These are phyloP conservation scores for Acleris laterana DNA, from an alignment of 2,888 invertebrate genomes.

Conservation along the genomic window DNA sequence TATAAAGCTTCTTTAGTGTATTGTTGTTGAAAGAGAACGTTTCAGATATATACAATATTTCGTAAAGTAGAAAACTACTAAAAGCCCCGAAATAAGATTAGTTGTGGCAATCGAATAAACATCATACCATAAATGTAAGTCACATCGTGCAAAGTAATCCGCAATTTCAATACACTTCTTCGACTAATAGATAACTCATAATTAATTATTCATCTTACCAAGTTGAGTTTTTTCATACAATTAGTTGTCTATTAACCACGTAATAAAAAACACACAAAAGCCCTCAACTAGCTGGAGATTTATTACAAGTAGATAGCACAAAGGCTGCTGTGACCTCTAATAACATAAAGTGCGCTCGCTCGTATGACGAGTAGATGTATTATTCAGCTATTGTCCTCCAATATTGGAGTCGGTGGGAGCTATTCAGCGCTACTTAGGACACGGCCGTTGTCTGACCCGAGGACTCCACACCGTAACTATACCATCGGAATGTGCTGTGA, in stretches of 20 bases:
- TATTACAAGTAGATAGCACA: slow-evolving; percentile 43
- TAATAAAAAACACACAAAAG: slow-evolving; percentile 19
- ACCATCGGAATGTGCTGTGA: background rate
- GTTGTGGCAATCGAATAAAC: background rate
- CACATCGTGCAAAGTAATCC: too few relatives aligned
- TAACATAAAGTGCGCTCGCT: slow-evolving; percentile 31
- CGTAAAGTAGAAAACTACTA: too few relatives aligned
- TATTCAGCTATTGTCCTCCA: slow-evolving; percentile 73
- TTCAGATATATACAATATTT: too few relatives aligned
- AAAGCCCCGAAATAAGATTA: background rate
- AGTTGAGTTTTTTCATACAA: slow-evolving; percentile 14
- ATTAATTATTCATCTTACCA: slow-evolving; percentile 3
- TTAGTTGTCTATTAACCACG: slow-evolving; percentile 11
- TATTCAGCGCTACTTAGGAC: slow-evolving; percentile 56
- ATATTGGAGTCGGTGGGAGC: slow-evolving; percentile 62
- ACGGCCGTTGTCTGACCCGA: slow-evolving; percentile 23
- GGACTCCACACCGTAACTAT: slow-evolving; percentile 1
- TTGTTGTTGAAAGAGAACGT: background rate
- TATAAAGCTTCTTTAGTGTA: background rate
- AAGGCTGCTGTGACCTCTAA: slow-evolving; percentile 36
- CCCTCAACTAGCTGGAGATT: slow-evolving; percentile 24
- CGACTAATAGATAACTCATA: background rate
- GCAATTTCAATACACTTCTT: background rate
- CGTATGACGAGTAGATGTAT: slow-evolving; percentile 41
- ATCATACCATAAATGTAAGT: background rate